Conservation (phyloP, 2,888 invertebrate species). For the Drosophila mimica region DNA sequence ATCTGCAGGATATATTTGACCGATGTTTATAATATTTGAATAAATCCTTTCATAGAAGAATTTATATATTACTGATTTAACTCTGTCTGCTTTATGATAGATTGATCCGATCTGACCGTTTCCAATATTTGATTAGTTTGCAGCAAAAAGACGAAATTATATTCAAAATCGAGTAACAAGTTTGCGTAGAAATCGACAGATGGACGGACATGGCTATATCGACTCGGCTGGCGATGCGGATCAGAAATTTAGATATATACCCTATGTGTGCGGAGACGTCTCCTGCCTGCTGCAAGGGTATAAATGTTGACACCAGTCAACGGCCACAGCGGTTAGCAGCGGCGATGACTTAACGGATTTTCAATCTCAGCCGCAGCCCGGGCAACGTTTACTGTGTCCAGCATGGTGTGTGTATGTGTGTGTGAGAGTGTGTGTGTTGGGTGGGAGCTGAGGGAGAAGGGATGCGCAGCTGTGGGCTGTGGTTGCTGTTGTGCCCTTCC, state of each 20-base stretch:
- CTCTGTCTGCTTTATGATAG: background rate
- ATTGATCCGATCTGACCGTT: too few species aligned
- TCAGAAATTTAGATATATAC: background rate
- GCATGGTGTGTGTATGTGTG: background rate
- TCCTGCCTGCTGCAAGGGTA: background rate
- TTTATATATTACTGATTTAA: background rate
- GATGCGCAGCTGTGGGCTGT: slow-evolving; percentile 34
- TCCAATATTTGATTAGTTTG: fast-evolving
- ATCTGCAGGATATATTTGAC: too few species aligned
- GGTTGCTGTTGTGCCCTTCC: slow-evolving; percentile 10
- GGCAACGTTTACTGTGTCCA: slow-evolving; percentile 26
- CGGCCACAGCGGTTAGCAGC: slow-evolving; percentile 74
- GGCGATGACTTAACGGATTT: slow-evolving; percentile 82
- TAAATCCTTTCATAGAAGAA: too few species aligned
- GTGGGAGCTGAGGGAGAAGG: background rate
- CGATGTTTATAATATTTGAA: too few species aligned
- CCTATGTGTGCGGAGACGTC: background rate
- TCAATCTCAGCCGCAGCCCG: slow-evolving; percentile 69
- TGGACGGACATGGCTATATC: background rate
- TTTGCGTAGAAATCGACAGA: background rate
- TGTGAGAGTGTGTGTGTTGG: background rate
- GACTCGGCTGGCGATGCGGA: too few species aligned
- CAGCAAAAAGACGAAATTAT: too few species aligned
- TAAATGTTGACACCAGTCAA: slow-evolving; percentile 44
- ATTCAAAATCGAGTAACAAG: background rate